Base-by-base conservation (phyloP, 2,888 invertebrate genomes). In the Dioctria linearis region DNA sequence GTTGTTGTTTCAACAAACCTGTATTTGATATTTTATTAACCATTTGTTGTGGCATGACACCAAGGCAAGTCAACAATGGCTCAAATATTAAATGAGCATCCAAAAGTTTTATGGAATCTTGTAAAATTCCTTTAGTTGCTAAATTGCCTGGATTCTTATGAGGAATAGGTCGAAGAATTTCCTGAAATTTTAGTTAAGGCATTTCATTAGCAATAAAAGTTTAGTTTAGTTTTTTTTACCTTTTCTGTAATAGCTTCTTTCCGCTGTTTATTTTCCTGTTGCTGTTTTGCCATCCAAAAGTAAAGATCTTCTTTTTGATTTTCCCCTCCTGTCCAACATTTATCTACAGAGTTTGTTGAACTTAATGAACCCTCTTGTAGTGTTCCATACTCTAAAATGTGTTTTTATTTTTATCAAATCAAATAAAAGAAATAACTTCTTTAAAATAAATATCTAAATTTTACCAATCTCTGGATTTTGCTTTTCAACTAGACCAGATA, bases 201-300 rank as follows among this genome's bases (percentile, higher is more conserved):
- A 78, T 88, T 88, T 0, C 88, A 88, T 81, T 87, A 87, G 9
- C 87, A 82, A 1, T 88, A 89, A 78, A 88, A 86, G 5, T 88
- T 87, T 84, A 88, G 88, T 2, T 87, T 87, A 83, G 88, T 87
- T 25, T 25, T 25, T 25, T 25, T 83, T 11, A 80, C 80, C 43
- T 75, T 75, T 37, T 75, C 66, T 43, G 54, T 6, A 9, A 85
- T 81, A 3, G 84, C 84, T 5, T 87, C 87, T 43, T 87, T 86
- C 65, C 82, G 84, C 78, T 88, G 88, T 65, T 87, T 88, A 75
- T 84, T 87, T 66, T 88, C 88, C 83, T 96, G 95, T 83, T 96
- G 95, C 85, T 98, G 97, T 85, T 96, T 95, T 2, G 96, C 96
- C 98, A 98, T 98, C 98, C 98, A 98, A 85, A 95, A 95, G 88